Evolutionary conservation across 2,888 invertebrate species (phyloP), one percentile per base, ranked within the genome.

Genomic region (Mechanitis mazaeus): DNA sequence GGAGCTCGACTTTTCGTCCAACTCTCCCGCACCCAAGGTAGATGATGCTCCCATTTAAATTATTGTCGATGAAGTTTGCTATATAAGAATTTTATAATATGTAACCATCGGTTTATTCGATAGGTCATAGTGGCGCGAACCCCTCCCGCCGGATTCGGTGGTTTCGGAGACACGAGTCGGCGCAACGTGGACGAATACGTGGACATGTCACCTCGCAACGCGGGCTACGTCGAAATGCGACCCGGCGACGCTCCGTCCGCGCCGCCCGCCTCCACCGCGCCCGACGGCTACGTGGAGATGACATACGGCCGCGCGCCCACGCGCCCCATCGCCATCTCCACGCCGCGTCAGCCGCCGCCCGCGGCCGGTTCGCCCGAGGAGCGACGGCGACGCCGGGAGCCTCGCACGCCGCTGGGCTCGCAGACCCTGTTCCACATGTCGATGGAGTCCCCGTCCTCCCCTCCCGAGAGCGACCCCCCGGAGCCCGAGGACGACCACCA

Each of bases 261-360:
- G 67, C 3, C 63, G 60, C 59, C 60, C 69, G 42, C 68, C 64
- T 33, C 64, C 55, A 31, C 75, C 55, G 83, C 89, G 1, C 87
- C 88, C 2, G 93, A 93, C 54, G 93, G 93, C 42, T 94, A 94
- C 75, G 92, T 94, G 46, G 93, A 93, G 73, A 94, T 94, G 94
- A 90, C 90, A 53, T 92, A 85, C 65, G 87, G 87, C 1, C 88
- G 91, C 54, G 85, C 83, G 6, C 84, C 91, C 56, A 93, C 94
- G 0, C 89, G 93, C 61, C 94, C 94, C 2, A 94, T 94, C 61
- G 89, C 92, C 1, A 94, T 94, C 58, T 90, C 92, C 12, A 59
- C 69, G 20, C 72, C 65, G 71, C 81, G 54, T 75, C 67, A 63
- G 20, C 69, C 60, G 31, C 71, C 71, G 66, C 69, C 68, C 72